Evolutionary conservation across 2,797 vertebrate genomes (phyloP).

Genomic region (Enteromius radiatus): DNA sequence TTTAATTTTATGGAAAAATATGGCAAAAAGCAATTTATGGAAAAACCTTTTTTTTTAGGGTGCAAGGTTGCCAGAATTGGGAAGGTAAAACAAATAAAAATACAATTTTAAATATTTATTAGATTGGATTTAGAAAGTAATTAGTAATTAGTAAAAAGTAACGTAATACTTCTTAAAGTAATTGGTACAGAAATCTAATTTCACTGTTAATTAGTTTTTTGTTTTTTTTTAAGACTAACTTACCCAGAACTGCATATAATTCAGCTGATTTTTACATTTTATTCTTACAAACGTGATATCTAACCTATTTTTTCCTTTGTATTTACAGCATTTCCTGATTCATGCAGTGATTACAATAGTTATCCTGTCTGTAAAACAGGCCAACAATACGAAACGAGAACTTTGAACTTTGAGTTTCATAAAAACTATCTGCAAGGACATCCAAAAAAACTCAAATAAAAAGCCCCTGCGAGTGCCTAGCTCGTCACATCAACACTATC

Average conservation of each 20-base stretch:
- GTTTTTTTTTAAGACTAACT: not conserved
- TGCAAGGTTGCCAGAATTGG: no score
- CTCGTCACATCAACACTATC: conserved; percentile 52
- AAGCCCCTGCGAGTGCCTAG: not conserved
- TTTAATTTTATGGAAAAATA: no score
- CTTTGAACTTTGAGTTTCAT: not conserved
- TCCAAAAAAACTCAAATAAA: not conserved
- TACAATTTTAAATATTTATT: no score
- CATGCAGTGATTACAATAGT: not conserved
- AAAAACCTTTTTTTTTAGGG: no score
- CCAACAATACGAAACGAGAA: not conserved
- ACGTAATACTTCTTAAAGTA: not conserved
- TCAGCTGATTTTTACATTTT: not conserved
- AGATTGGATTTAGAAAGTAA: no score
- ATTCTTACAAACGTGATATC: not conserved
- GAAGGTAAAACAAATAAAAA: no score
- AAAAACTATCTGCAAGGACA: not conserved
- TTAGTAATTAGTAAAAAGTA: not conserved
- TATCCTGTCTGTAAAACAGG: not conserved
- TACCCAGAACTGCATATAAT: not conserved
- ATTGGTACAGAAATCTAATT: not conserved
- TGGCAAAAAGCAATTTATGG: no score
- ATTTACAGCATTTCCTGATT: not conserved
- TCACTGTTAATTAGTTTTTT: no score
- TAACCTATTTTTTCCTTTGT: no score